Conservation (phyloP, 2,113 vertebrate species). For the Siniperca chuatsi region DNA sequence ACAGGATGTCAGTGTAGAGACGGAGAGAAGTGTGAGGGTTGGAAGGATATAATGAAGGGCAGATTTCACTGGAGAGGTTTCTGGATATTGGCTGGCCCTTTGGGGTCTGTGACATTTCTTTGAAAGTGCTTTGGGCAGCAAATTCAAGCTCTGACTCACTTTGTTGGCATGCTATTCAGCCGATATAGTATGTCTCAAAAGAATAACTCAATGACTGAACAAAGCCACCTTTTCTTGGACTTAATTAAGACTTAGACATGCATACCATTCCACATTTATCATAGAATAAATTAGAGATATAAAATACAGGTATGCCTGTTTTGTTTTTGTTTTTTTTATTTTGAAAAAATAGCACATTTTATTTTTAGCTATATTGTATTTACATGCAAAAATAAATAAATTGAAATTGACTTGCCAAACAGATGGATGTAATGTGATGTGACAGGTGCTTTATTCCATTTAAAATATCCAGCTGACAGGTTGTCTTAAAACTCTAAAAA, state of each 20-base stretch:
- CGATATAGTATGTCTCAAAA: neutral
- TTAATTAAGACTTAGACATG: neutral
- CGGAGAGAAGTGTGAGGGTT: neutral
- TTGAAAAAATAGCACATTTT: neutral
- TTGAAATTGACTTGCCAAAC: neutral
- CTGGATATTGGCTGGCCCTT: slow-evolving; percentile 60
- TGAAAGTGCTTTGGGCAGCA: slow-evolving; percentile 69
- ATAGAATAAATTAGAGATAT: neutral
- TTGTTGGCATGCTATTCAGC: slow-evolving; percentile 52
- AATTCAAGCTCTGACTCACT: slow-evolving; percentile 52
- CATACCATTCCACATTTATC: neutral
- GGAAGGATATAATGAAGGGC: slow-evolving; percentile 61
- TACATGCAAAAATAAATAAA: neutral
- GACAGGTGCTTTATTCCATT: neutral
- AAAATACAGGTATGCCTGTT: neutral
- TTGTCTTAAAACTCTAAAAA: too few relatives aligned
- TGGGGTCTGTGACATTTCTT: slow-evolving; percentile 71
- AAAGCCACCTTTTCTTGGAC: slow-evolving; percentile 2
- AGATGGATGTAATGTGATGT: neutral
- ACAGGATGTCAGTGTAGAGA: neutral
- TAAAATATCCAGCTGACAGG: neutral
- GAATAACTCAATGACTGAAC: slow-evolving; percentile 19
- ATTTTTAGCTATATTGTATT: neutral
- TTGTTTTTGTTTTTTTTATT: neutral
- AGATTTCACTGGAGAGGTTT: slow-evolving; percentile 60